These are phyloP conservation scores for Stegodyphus dumicola DNA, from an alignment of 1,140 invertebrate genomes.

Conservation along the genomic window DNA sequence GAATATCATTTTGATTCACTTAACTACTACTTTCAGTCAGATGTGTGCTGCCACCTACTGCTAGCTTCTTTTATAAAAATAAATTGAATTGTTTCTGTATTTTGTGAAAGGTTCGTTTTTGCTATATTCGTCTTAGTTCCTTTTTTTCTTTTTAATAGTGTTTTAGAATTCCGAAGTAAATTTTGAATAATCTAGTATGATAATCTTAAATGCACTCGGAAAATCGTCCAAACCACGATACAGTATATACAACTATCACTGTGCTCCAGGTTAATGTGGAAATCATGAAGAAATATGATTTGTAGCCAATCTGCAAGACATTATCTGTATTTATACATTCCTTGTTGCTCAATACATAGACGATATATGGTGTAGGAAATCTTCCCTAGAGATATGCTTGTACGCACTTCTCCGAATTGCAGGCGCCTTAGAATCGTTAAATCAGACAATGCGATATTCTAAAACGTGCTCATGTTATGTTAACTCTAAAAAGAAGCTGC, in stretches of 20 bases:
- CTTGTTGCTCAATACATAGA: background rate
- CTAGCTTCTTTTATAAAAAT: background rate
- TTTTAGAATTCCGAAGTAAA: too few species aligned
- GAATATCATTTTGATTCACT: background rate
- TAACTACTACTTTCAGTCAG: background rate
- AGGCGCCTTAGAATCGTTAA: background rate
- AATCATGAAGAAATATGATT: background rate
- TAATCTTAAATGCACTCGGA: too few species aligned
- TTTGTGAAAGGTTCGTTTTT: too few species aligned
- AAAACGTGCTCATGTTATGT: background rate
- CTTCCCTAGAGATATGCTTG: background rate
- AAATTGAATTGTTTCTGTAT: background rate
- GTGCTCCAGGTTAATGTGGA: background rate
- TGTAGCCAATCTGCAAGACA: conserved; percentile 1
- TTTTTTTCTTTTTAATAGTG: too few species aligned
- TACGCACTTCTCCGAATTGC: background rate
- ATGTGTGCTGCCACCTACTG: background rate
- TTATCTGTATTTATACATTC: background rate
- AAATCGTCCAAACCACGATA: too few species aligned
- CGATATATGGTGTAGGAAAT: background rate
- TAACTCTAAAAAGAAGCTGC: background rate
- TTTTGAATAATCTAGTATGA: too few species aligned
- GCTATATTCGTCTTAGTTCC: too few species aligned
- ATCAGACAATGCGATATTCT: background rate
- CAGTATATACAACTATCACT: too few species aligned